A percentile compares a stretch with the other conserved stretches of the same genome.
phyloP scores from a whole-genome alignment of 23 tunicate genomes.

The Halocynthia aurantium region DNA sequence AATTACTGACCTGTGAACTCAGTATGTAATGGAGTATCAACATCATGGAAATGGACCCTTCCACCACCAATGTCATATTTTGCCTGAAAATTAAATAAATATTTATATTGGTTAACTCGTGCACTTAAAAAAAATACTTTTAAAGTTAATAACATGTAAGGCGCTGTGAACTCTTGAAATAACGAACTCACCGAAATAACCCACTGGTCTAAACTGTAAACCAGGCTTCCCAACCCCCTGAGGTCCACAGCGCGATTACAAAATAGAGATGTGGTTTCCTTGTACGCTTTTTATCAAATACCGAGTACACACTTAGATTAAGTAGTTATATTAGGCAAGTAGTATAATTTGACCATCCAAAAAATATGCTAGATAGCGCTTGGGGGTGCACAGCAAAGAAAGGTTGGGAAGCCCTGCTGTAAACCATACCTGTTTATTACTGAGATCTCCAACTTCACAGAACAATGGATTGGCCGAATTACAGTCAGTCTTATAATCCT shows the following conservation, averaged over 20 bases:
- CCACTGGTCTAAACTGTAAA: too few species aligned
- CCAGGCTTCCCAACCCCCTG: too few species aligned
- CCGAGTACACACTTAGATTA: neutral
- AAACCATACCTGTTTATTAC: slow-evolving; percentile 65
- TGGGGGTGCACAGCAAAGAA: too few species aligned
- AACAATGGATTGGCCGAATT: slow-evolving; percentile 45
- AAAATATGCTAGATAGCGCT: too few species aligned
- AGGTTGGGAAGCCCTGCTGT: too few species aligned
- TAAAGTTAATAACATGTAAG: neutral
- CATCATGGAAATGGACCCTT: slow-evolving; percentile 40
- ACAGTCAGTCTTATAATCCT: slow-evolving; percentile 43
- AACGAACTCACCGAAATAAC: neutral
- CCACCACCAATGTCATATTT: slow-evolving; percentile 37
- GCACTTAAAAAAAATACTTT: neutral
- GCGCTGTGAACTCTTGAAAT: neutral
- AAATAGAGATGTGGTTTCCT: too few species aligned
- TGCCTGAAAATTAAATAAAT: slow-evolving; percentile 12
- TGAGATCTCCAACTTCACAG: slow-evolving; percentile 88
- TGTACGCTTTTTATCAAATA: too few species aligned
- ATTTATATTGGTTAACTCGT: neutral
- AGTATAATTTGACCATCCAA: too few species aligned
- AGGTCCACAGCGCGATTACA: too few species aligned
- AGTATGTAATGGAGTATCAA: slow-evolving; percentile 63
- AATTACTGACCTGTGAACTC: slow-evolving; percentile 38
- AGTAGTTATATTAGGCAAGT: neutral